phyloP scores from a whole-genome alignment of 2,888 invertebrate genomes.

The Arctia plantaginis region DNA sequence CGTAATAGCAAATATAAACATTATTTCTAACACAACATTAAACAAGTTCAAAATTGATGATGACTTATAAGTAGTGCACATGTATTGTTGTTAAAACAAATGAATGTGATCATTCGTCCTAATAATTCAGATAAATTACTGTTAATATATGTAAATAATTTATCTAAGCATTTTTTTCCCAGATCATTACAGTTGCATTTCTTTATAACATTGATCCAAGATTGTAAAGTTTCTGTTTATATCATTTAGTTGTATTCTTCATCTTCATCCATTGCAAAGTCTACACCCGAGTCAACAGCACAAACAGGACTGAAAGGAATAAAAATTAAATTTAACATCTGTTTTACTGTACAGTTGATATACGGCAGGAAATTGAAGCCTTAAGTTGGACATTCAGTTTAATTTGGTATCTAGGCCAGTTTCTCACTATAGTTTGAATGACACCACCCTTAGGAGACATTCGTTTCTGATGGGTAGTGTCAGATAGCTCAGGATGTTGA shows the following conservation, averaged over 20 bases:
- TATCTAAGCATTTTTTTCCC: background rate
- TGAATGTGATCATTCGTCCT: background rate
- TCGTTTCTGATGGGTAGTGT: no score
- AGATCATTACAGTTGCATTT: background rate
- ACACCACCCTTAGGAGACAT: no score
- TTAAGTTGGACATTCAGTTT: background rate
- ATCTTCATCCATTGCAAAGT: slow-evolving; percentile 95
- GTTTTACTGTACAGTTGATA: background rate
- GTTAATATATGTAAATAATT: background rate
- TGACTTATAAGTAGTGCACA: background rate
- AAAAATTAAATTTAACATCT: background rate
- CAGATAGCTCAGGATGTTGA: no score
- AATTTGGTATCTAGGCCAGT: background rate
- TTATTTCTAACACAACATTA: slow-evolving; percentile 7
- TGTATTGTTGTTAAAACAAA: slow-evolving; percentile 3
- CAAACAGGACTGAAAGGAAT: slow-evolving; percentile 90
- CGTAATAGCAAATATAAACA: slow-evolving; percentile 1
- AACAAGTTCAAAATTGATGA: background rate
- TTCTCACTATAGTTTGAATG: background rate
- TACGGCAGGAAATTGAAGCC: background rate
- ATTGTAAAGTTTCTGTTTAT: background rate
- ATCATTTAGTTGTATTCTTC: slow-evolving; percentile 84
- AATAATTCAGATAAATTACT: background rate
- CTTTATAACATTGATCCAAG: background rate
- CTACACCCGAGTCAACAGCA: slow-evolving; percentile 92